Evolutionary conservation across 2,113 vertebrate species (phyloP), one percentile per base, ranked within the genome.

Genomic region (Muntiacus muntjak): DNA sequence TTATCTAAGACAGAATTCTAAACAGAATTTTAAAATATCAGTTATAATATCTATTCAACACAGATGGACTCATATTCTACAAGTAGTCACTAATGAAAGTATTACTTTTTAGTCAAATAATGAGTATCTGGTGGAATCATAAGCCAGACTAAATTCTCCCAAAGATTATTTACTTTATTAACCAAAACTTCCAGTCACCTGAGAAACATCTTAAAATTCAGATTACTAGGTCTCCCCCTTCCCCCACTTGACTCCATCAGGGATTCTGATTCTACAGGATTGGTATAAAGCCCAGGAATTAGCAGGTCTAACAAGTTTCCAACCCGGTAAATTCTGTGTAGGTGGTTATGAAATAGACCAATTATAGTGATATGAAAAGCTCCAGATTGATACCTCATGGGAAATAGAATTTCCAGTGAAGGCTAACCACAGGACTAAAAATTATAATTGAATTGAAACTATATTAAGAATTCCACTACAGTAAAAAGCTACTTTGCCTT

Each of bases 401-500:
- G 85, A 96, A 93, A 86, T 0, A 91, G 57, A 88, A 88, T 93
- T 85, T 76, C 81, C 60, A 90, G 3, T n/a, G 57, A 94, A 90
- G 36, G 60, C 58, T 86, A 78, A 36, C 30, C 45, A 64, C 10
- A 16, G n/a, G 30, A 89, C 87, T 93, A 64, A 94, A 97, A 92
- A 26, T 87, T 71, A 54, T 43, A 86, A 93, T 9, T 89, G 62
- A 90, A 90, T 55, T 47, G 62, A 87, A 71, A 86, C 36, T 60
- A 89, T 7, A 58, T 95, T 93, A 96, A 91, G 87, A 97, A 96
- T 91, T 83, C 81, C 30, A 95, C 67, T 6, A 96, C 21, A 52
- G 58, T 89, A 82, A 85, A 97, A 97, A 74, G 74, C 17, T 45
- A 83, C 87, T 96, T 71, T 92, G 36, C 57, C 47, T 95, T 85